Evolutionary conservation across 1,140 invertebrate species (phyloP), one percentile per base, ranked within the genome.

Genomic region (Arctopsyche grandis): DNA sequence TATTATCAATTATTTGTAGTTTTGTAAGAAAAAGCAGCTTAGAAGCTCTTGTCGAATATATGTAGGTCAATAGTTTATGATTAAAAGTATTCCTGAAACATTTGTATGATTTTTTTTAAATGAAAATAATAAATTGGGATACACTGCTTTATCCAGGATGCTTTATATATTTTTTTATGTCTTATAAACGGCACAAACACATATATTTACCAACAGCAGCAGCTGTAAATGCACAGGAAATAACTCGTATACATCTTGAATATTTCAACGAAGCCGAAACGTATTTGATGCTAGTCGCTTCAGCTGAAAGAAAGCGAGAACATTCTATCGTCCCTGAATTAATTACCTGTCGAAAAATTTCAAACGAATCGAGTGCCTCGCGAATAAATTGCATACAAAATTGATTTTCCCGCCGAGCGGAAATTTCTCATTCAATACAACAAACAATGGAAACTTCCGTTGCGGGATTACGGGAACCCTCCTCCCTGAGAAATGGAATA

Each of bases 331-430:
- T 60, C 56, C 21, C 21, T 60, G 56, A 60, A 60, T 60, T 60
- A 60, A 60, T 60, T 60, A 60, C 56, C 56, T 60, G 56, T 60
- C 56, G 56, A 60, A 60, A 60, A 60, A 19, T 60, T 60, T 60
- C 56, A 21, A 60, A 60, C 56, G 56, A 60, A 60, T 60, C 56
- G 16, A 19, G 56, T 21, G 56, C n/a, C 56, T 60, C 21, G 16
- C 56, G 56, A 60, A 60, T 60, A 60, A 60, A 60, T 60, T 60
- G 56, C 56, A 60, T 60, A 60, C 56, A 60, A 60, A 60, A 60
- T 60, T 60, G 56, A 60, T 60, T 60, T 60, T 19, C 21, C 56
- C 56, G 1, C 56, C 21, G n/a, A 9, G 16, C 16, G 16, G 56
- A 60, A 60, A 60, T 60, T 60, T 60, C 56, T 16, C 9, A 60